These are phyloP conservation scores for Microhierax caerulescens DNA, from an alignment of 2,797 vertebrate genomes.

Conservation along the genomic window DNA sequence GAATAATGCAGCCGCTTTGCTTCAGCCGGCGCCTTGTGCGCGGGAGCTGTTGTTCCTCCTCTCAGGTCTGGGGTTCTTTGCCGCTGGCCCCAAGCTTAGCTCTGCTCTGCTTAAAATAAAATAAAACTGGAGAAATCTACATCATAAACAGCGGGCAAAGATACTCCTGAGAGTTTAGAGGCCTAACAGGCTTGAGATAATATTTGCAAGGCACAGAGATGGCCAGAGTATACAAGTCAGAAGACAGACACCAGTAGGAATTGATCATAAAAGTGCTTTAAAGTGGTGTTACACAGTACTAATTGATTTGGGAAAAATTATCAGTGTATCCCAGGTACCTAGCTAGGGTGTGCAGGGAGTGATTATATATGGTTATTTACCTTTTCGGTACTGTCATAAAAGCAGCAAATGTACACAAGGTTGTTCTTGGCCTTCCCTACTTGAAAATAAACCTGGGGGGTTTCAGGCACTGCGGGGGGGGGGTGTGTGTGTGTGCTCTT, in stretches of 20 bases:
- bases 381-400: background rate
- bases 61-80: background rate
- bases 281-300: background rate
- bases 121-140: background rate
- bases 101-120: background rate
- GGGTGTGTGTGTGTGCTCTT: too few species aligned
- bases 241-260: background rate
- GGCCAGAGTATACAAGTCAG: background rate
- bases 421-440: background rate
- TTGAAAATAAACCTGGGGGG: background rate
- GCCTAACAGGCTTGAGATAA: background rate
- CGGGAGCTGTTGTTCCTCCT: background rate
- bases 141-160: background rate
- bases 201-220: background rate
- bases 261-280: background rate
- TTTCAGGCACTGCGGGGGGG: rapidly evolving
- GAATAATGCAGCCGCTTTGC: slow-evolving; percentile 46
- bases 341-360: background rate
- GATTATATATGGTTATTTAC: background rate
- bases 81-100: background rate
- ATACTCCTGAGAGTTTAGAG: background rate
- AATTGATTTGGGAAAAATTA: background rate
- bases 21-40: background rate
- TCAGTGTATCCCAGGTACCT: background rate
- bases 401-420: rapidly evolving